Evolutionary conservation across 2,797 vertebrate species (phyloP).

Genomic region (Rhabdophis nuchalis): DNA sequence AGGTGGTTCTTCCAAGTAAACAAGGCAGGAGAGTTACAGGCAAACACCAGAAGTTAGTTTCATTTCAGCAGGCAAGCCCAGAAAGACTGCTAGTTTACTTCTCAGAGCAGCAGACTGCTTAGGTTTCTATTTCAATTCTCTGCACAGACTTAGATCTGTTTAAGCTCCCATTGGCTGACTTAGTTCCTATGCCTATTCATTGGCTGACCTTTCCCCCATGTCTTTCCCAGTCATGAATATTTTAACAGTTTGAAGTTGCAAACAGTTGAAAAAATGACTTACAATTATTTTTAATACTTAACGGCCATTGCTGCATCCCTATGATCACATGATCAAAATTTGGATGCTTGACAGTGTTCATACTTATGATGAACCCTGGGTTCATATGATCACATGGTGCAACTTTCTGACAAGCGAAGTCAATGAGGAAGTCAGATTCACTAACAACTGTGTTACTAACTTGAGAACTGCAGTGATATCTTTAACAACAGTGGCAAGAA

Average conservation of each 20-base stretch:
- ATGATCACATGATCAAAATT: background rate
- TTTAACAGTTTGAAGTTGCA: background rate
- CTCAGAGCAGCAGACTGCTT: too few species aligned
- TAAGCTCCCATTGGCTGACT: too few species aligned
- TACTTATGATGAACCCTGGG: background rate
- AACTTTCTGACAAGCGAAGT: background rate
- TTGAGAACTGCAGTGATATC: background rate
- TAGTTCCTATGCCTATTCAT: too few species aligned
- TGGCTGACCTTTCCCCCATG: too few species aligned
- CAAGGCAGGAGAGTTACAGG: too few species aligned
- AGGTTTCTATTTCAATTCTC: too few species aligned
- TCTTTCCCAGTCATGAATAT: too few species aligned
- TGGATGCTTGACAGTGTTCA: background rate
- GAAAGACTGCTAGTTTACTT: too few species aligned
- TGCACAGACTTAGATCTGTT: too few species aligned
- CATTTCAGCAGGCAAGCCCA: too few species aligned
- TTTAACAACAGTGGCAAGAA: background rate
- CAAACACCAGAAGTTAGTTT: too few species aligned
- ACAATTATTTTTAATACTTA: background rate
- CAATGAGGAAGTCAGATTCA: background rate
- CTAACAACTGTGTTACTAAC: background rate
- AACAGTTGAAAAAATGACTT: background rate
- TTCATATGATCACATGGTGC: background rate
- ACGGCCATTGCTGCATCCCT: background rate
- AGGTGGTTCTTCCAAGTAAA: too few species aligned